Evolutionary conservation across 2,113 vertebrate species (phyloP), one percentile per base, ranked within the genome.

Genomic region (Silurus glanis): DNA sequence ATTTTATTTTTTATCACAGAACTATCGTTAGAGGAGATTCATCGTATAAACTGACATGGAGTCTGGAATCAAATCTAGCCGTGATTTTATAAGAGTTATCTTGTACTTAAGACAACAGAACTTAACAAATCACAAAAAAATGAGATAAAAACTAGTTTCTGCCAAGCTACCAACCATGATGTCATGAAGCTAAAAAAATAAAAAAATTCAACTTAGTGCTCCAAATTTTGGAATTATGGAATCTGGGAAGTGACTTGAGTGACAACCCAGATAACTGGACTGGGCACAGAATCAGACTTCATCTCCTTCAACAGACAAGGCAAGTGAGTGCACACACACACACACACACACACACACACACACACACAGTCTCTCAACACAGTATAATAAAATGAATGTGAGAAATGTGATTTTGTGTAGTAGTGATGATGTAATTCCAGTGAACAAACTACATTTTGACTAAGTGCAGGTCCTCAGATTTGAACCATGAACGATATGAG

Each of bases 251-350:
- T 85, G 37, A 66, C 58, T 80, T 93, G 92, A 94, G 87, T 91
- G 93, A 93, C 93, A 93, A 91, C 82, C 86, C 19, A 86, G 91
- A 90, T 89, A 92, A 92, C 87, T 80, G 76, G 90, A 93, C 87
- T 37, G 85, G 91, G 90, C 92, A 93, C 76, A 25, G 80, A 83
- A 93, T 93, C 94, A 93, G 89, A 83, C 83, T 82, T 88, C 79
- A 93, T 93, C 92, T 92, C 91, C 62, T 84, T 95, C 91, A 86
- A 51, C 8, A 9, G 49, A 17, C 62, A 88, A 56, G 59, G 80
- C 4, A 23, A 17, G 61, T 12, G 69, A 49, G 17, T 16, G 47
- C 37, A 28, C 72, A 76, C 16, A 51, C 62, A 62, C 16, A 28
- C 53, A 37, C 66, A 69, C 13, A 45, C 67, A 71, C 16, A 80